Base-by-base conservation (phyloP, 92 coral and sea anemone species). In the Hydrozoanthus gracilis region DNA sequence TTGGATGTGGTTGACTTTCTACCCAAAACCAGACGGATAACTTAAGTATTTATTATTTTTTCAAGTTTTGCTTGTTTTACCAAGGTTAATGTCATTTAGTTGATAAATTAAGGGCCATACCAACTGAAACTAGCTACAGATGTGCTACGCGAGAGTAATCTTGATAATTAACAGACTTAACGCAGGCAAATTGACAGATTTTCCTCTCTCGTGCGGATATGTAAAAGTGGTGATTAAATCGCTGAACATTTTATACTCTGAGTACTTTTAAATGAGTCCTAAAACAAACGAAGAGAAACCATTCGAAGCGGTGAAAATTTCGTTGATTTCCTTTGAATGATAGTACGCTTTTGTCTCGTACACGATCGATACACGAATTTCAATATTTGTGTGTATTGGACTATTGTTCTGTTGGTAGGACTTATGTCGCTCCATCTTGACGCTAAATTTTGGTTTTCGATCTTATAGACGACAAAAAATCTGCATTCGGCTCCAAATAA, bases 111-210 rank as follows among this genome's bases (percentile, higher is more conserved):
- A 17, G 50, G n/a, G 45, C 48, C 45, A 62, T 48, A 16, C 56
- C 56, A 12, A 20, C 54, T 0, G 27, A 44, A 61, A n/a, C 44
- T 7, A 73, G 6, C 39, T 15, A 73, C 8, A 73, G 6, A 73
- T 73, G 56, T 49, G 58, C 60, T 14, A 7, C 18, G 18, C 44
- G 50, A 51, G 50, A 51, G 56, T 49, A 70, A 48, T 65, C 66
- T 46, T 44, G 60, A 80, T 65, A 51, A 16, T 45, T 64, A 79
- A 80, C 60, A 64, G 82, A 27, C 82, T 0, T 20, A 16, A 60
- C 64, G 44, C 66, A 74, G 73, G 74, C 85, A 61, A 70, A 74
- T 65, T 51, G 20, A 70, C 71, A 3, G 27, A 46, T 44, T 2
- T 44, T 14, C 13, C 8, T 44, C 39, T 62, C 13, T 60, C 17